Conservation (phyloP, 2,888 invertebrate genomes). For the Antheraea assamensis region DNA sequence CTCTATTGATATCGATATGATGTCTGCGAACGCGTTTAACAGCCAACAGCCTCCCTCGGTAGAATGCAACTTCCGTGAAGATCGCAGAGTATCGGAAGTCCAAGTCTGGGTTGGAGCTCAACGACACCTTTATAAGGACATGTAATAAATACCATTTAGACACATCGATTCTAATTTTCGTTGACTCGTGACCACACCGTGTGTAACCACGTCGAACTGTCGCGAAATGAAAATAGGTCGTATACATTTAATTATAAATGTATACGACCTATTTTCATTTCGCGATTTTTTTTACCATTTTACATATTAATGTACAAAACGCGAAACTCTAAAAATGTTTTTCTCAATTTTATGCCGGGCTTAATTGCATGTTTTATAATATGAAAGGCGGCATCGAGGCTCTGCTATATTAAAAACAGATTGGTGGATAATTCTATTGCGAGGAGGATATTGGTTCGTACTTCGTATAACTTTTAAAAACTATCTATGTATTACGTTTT, state of each 20-base stretch:
- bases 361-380: neutral
- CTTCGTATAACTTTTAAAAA: neutral
- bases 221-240: no score
- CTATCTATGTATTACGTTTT: neutral
- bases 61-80: slow-evolving; percentile 94
- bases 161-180: no score
- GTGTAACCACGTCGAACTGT: no score
- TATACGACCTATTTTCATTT: no score
- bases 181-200: no score
- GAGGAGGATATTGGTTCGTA: neutral
- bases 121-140: slow-evolving; percentile 80
- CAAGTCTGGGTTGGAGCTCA: slow-evolving; percentile 95
- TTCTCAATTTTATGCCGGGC: neutral
- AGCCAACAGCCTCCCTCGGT: slow-evolving; percentile 93
- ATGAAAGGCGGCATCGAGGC: neutral
- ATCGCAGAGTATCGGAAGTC: slow-evolving; percentile 95
- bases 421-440: neutral
- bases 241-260: no score
- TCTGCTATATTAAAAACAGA: neutral
- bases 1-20: slow-evolving; percentile 93
- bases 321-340: no score
- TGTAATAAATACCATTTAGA: neutral
- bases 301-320: no score
- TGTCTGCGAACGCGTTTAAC: slow-evolving; percentile 93
- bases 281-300: no score